A percentile compares a stretch with the other conserved stretches of the same genome.
Evolutionary conservation across 1,140 invertebrate species (phyloP).

Genomic region (Tetramorium alpestre): DNA sequence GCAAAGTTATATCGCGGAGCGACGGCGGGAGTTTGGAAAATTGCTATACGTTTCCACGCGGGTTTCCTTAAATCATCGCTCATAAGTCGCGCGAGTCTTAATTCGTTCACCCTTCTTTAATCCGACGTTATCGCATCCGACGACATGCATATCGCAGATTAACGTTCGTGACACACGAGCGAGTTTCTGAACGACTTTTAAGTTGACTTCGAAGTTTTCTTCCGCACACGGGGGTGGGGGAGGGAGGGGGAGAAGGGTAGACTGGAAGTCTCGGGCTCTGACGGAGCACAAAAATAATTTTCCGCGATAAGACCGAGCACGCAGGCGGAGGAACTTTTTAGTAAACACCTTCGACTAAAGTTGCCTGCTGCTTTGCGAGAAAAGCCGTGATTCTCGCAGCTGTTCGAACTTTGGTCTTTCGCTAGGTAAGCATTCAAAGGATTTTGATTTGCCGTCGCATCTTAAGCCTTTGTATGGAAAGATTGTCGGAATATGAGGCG

Average conservation of each 20-base stretch:
- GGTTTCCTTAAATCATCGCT: background rate
- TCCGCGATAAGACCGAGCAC: slow-evolving; percentile 53
- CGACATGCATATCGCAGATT: slow-evolving; percentile 57
- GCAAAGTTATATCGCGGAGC: slow-evolving; percentile 20
- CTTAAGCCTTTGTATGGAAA: slow-evolving; percentile 28
- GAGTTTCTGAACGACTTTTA: slow-evolving; percentile 52
- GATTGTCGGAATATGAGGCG: background rate
- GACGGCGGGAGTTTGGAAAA: slow-evolving; percentile 10
- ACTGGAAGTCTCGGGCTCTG: slow-evolving; percentile 28
- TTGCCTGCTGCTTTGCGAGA: slow-evolving; percentile 19
- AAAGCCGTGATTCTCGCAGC: slow-evolving; percentile 45
- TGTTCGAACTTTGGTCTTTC: slow-evolving; percentile 41
- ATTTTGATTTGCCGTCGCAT: slow-evolving; percentile 27
- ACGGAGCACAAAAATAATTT: slow-evolving; percentile 58
- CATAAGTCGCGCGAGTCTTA: slow-evolving; percentile 36
- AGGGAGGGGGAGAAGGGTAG: background rate
- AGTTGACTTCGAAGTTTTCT: slow-evolving; percentile 44
- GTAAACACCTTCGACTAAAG: slow-evolving; percentile 49
- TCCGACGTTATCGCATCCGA: slow-evolving; percentile 54
- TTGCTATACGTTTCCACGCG: background rate
- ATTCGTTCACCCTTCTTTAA: slow-evolving; percentile 57
- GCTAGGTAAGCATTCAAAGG: slow-evolving; percentile 12
- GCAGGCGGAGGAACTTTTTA: slow-evolving; percentile 42
- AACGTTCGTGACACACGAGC: slow-evolving; percentile 61
- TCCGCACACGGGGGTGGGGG: background rate